Conservation (phyloP, 2,113 vertebrate genomes). For the Epinephelus moara region DNA sequence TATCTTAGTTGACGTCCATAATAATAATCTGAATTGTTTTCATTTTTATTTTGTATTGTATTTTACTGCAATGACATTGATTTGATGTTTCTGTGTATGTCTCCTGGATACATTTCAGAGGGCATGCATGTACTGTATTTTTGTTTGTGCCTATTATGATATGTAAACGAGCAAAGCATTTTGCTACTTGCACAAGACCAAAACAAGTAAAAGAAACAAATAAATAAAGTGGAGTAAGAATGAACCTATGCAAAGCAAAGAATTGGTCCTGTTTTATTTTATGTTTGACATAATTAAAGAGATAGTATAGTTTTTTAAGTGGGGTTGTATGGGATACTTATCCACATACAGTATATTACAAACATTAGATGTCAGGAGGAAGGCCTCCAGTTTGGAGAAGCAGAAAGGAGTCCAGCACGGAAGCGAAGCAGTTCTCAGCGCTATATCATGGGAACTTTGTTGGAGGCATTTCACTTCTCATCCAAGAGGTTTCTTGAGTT, state of each 20-base stretch:
- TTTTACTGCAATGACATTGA: conserved; percentile 68
- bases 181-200: conserved; percentile 78
- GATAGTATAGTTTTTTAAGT: too few species aligned
- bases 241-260: conserved; percentile 74
- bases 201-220: conserved; percentile 58
- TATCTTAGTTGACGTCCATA: conserved; percentile 44
- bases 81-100: conserved; percentile 57
- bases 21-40: conserved; percentile 25
- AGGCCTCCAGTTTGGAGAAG: too few species aligned
- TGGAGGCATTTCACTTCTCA: too few species aligned
- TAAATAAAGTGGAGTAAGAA: conserved; percentile 61
- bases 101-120: conserved; percentile 53
- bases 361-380: too few species aligned
- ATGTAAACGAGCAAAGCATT: conserved; percentile 71
- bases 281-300: background rate
- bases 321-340: too few species aligned
- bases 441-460: too few species aligned
- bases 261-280: conserved; percentile 19
- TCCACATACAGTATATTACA: too few species aligned
- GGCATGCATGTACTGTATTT: conserved; percentile 68
- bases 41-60: conserved; percentile 48
- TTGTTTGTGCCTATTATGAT: conserved; percentile 73
- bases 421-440: too few species aligned
- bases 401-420: too few species aligned
- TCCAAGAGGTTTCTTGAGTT: too few species aligned